These are phyloP conservation scores for Amphipoea oculea DNA, from an alignment of 2,888 invertebrate species.

Conservation along the genomic window DNA sequence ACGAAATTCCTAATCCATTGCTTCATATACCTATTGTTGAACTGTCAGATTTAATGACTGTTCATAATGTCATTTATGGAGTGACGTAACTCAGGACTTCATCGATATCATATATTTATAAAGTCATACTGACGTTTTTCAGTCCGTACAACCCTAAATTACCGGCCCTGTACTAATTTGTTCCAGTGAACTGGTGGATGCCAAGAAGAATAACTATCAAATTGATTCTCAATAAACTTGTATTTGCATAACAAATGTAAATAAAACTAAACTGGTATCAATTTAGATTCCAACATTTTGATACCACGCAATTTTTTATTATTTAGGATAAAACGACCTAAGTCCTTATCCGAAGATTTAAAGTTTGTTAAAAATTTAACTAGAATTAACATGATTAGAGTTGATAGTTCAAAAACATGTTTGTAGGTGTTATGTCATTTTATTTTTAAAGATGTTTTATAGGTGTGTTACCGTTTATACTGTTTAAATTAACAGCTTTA, in stretches of 20 bases:
- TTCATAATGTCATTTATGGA: not conserved
- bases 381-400: not conserved
- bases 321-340: not conserved
- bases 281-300: conserved; percentile 43
- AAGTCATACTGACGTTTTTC: not conserved
- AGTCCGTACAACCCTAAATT: conserved; percentile 55
- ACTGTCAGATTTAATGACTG: not conserved
- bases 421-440: conserved; percentile 17
- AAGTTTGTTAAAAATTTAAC: not conserved
- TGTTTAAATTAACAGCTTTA: conserved; percentile 33
- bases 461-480: conserved; percentile 40
- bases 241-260: conserved; percentile 52
- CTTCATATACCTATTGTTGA: not conserved
- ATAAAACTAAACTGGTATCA: conserved; percentile 40
- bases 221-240: conserved; percentile 54
- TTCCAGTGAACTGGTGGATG: conserved; percentile 56
- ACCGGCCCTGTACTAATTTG: conserved; percentile 70
- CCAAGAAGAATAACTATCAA: conserved; percentile 44
- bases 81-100: not conserved
- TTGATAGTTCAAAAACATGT: not conserved
- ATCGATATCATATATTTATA: no score
- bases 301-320: conserved; percentile 3
- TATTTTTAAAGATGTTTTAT: conserved; percentile 19
- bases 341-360: not conserved
- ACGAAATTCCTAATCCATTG: not conserved